Conservation (phyloP, 1,140 invertebrate species). For the Dryas iulia region DNA sequence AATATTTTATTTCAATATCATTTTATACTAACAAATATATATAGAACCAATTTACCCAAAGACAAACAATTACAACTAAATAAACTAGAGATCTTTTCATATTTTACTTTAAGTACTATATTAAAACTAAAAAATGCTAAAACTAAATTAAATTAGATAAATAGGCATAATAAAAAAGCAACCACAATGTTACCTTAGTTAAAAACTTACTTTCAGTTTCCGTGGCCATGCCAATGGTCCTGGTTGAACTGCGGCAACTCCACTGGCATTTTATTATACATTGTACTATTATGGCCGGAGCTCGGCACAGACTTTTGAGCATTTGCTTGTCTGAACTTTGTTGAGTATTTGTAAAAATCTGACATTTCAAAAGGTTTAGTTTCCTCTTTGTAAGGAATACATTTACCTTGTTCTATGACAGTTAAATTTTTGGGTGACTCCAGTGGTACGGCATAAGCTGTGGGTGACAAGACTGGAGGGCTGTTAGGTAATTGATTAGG, state of each 20-base stretch:
- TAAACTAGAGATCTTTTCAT: conserved; percentile 35
- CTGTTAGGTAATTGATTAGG: conserved; percentile 61
- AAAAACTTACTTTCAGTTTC: conserved; percentile 23
- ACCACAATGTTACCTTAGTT: not conserved
- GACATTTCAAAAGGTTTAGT: conserved; percentile 98
- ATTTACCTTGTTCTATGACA: conserved; percentile 91
- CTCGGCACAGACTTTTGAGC: conserved; percentile 47
- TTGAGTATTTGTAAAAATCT: conserved; percentile 98
- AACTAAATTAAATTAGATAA: conserved; percentile 12
- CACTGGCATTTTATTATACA: conserved; percentile 65
- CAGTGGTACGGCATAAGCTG: conserved; percentile 80
- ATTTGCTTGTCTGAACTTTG: conserved; percentile 89
- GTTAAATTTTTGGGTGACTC: conserved; percentile 90
- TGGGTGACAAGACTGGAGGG: conserved; percentile 64
- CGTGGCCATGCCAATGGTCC: conserved; percentile 57
- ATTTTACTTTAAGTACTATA: conserved; percentile 34
- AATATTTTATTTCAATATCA: not conserved
- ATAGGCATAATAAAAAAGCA: not conserved
- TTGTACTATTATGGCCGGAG: conserved; percentile 44
- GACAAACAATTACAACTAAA: conserved; percentile 3
- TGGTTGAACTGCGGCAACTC: conserved; percentile 62
- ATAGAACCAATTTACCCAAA: not conserved
- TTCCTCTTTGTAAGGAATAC: conserved; percentile 95
- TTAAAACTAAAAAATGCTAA: conserved; percentile 19
- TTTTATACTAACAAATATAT: not conserved